Base-by-base conservation (phyloP, 1,140 invertebrate genomes). In the Drosophila pallidifrons region DNA sequence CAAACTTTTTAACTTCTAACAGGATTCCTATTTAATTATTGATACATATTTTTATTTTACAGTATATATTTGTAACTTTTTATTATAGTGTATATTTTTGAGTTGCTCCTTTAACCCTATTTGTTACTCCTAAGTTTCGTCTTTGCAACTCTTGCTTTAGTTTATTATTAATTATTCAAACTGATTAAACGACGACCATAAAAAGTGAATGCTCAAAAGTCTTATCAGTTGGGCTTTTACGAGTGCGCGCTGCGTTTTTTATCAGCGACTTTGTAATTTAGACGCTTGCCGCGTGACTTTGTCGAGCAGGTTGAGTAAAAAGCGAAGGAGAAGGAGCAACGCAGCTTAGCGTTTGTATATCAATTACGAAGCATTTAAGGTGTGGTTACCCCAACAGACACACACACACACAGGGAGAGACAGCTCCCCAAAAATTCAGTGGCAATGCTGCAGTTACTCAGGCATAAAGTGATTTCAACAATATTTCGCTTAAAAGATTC, bases 401-500 rank as follows among this genome's bases (percentile, higher is more conserved):
- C 2, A 16, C 10, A 8, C 28, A 3, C 25, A 20, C 7, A 4
- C 5, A 25, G 30, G 5, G 4, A 38, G 15, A 15, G 1, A 54
- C 41, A 43, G 41, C n/a, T 13, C 35, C 49, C 3, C 28, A 6
- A 28, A 25, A 8, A 49, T 20, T 6, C 52, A 58, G 47, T 13
- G 49, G 55, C 75, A 73, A 74, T 15, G 60, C 35, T 61, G 45
- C 46, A 78, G 60, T 61, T 85, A 83, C 54, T 89, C 73, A 58
- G 79, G 85, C 79, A 77, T 75, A 91, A 91, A 89, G 72, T 88
- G 88, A 91, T 91, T 91, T 85, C 78, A 63, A 91, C 88, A 91
- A 91, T 91, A 91, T 91, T 91, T 91, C 61, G 80, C 81, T 78
- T 91, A 91, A 91, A 85, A 91, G 88, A 91, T 91, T 91, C 89